phyloP scores from a whole-genome alignment of 2,797 vertebrate genomes.

The Lepidocolaptes lacrymiger region DNA sequence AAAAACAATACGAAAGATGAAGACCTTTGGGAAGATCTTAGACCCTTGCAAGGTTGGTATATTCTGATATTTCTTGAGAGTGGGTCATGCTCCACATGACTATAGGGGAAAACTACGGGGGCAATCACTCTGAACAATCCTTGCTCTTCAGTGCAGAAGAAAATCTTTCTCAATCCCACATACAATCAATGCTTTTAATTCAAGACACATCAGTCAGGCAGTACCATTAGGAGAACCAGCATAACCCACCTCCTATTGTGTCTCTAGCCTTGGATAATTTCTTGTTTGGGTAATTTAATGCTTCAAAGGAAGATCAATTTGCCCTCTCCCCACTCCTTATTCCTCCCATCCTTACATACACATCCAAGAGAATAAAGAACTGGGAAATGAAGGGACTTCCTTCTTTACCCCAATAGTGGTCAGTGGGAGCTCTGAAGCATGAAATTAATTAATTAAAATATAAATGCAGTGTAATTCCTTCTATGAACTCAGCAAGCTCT shows the following conservation, averaged over 20 bases:
- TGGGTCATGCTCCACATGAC: neutral
- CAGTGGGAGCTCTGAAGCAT: conserved; percentile 66
- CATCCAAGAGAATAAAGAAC: conserved; percentile 42
- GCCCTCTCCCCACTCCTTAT: neutral
- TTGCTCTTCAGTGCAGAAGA: neutral
- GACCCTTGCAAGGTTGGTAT: neutral
- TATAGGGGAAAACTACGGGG: neutral
- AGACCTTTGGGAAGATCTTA: neutral
- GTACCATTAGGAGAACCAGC: neutral
- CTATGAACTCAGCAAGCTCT: conserved; percentile 51
- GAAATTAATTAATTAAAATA: conserved; percentile 73
- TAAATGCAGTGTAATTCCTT: conserved; percentile 49
- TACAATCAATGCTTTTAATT: conserved; percentile 14
- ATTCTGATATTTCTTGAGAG: neutral
- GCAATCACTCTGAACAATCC: neutral
- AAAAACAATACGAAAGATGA: neutral
- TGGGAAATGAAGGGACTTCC: conserved; percentile 36
- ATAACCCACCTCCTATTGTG: neutral
- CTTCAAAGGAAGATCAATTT: conserved; percentile 62
- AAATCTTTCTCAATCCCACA: neutral
- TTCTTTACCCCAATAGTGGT: conserved; percentile 59
- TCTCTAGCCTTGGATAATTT: conserved; percentile 3
- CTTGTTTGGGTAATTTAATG: conserved; percentile 60
- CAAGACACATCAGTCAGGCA: neutral
- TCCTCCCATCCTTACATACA: conserved; percentile 14